A percentile compares a stretch with the other conserved stretches of the same genome.
Evolutionary conservation across 1,140 invertebrate genomes (phyloP).

Genomic region (Drosophila asahinai): DNA sequence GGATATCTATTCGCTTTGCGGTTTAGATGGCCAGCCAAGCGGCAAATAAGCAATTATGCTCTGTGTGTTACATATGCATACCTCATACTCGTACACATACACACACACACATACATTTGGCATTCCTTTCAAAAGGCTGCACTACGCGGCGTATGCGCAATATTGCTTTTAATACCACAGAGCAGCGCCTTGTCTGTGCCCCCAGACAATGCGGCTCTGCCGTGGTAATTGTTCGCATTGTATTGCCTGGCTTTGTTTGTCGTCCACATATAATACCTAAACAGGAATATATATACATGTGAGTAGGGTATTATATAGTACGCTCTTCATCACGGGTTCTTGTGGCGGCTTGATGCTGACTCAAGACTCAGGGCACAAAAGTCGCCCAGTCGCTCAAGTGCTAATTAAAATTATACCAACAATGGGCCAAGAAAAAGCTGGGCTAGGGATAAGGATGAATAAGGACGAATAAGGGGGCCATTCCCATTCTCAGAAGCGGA

Average conservation of each 20-base stretch:
- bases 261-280: constrained; percentile 11
- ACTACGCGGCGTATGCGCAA: constrained; percentile 59
- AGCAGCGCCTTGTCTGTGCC: constrained; percentile 9
- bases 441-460: neutral
- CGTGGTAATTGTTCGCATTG: constrained; percentile 55
- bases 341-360: constrained; percentile 33
- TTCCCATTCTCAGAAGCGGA: neutral
- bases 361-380: constrained; percentile 32
- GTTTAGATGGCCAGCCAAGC: constrained; percentile 57
- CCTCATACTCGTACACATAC: neutral
- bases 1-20: constrained; percentile 34
- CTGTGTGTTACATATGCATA: constrained; percentile 21
- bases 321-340: constrained; percentile 13
- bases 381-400: constrained; percentile 44
- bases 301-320: neutral
- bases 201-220: constrained; percentile 49
- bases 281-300: constrained; percentile 7
- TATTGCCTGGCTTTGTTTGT: constrained; percentile 46
- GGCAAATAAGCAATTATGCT: constrained; percentile 76
- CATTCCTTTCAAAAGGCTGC: constrained; percentile 39
- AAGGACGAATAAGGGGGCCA: neutral
- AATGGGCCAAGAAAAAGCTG: constrained; percentile 15
- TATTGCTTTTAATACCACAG: constrained; percentile 18
- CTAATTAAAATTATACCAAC: constrained; percentile 81
- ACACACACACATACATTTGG: constrained; percentile 1